Conservation (phyloP, 1,140 invertebrate genomes). For the Hycleus phaleratus region DNA sequence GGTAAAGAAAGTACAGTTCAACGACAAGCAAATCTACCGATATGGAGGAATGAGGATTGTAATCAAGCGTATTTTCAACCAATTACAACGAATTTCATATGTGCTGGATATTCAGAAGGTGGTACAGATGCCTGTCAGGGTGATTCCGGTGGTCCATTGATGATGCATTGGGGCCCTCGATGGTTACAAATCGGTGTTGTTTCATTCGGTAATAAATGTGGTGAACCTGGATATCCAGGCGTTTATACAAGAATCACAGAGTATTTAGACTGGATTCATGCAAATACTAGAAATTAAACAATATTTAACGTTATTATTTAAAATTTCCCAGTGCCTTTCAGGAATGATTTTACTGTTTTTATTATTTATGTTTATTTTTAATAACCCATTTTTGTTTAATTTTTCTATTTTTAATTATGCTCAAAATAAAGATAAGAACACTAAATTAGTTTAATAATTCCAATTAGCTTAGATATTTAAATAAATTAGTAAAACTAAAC, state of each 20-base stretch:
- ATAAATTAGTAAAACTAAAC: too few relatives aligned
- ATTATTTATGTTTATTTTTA: too few relatives aligned
- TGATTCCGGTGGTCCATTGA: slow-evolving; percentile 74
- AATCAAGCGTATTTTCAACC: slow-evolving; percentile 85
- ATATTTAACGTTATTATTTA: not conserved
- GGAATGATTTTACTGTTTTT: not conserved
- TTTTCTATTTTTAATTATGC: too few relatives aligned
- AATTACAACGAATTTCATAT: slow-evolving; percentile 84
- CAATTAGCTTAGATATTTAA: too few relatives aligned
- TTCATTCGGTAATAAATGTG: slow-evolving; percentile 86
- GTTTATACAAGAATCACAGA: slow-evolving; percentile 65
- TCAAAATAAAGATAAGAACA: too few relatives aligned
- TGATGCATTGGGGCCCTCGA: slow-evolving; percentile 63
- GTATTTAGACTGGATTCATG: slow-evolving; percentile 54
- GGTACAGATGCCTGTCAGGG: slow-evolving; percentile 88
- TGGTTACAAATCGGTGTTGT: slow-evolving; percentile 87
- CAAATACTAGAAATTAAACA: slow-evolving; percentile 35
- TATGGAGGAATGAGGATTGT: slow-evolving; percentile 88
- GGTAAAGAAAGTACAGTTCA: slow-evolving; percentile 78
- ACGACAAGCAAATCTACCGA: slow-evolving; percentile 73
- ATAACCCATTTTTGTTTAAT: too few relatives aligned
- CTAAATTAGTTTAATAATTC: too few relatives aligned
- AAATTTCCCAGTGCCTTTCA: not conserved
- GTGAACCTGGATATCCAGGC: slow-evolving; percentile 77
- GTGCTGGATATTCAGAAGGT: slow-evolving; percentile 82